These are phyloP conservation scores for Gorsachius goisagi DNA, from an alignment of 2,113 vertebrate genomes.

Conservation along the genomic window DNA sequence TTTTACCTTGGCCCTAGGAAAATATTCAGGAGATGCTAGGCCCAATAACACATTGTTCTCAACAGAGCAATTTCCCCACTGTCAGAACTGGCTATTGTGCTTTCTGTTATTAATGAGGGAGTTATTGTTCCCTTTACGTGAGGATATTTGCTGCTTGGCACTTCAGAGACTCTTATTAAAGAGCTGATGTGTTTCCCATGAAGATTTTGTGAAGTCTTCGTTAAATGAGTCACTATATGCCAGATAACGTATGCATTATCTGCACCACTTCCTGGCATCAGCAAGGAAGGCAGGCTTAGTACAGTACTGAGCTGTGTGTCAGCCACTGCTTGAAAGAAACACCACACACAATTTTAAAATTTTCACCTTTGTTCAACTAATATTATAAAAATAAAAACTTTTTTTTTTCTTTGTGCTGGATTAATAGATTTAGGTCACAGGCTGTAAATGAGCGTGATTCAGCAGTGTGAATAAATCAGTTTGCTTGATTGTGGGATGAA, in stretches of 20 bases:
- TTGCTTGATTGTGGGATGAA: neutral
- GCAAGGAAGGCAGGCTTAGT: neutral
- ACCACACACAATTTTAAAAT: neutral
- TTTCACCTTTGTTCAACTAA: neutral
- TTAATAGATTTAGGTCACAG: constrained; percentile 40
- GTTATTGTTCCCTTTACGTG: neutral
- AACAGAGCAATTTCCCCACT: neutral
- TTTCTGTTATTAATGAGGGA: constrained; percentile 24
- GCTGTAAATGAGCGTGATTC: constrained; percentile 27
- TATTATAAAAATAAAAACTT: neutral
- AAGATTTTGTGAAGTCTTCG: neutral
- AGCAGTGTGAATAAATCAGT: constrained; percentile 39
- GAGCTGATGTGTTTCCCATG: neutral
- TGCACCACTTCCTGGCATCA: neutral
- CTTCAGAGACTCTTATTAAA: neutral
- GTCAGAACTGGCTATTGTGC: neutral
- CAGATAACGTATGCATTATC: neutral
- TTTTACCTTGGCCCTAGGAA: neutral
- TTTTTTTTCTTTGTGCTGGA: neutral
- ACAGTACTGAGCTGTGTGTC: neutral
- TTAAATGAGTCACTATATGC: neutral
- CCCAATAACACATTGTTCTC: neutral
- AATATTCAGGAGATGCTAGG: neutral
- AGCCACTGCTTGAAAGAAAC: neutral
- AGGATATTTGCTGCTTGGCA: neutral